These are phyloP conservation scores for Pseudomyrmex sp. DNA, from an alignment of 1,140 invertebrate species.

Conservation along the genomic window DNA sequence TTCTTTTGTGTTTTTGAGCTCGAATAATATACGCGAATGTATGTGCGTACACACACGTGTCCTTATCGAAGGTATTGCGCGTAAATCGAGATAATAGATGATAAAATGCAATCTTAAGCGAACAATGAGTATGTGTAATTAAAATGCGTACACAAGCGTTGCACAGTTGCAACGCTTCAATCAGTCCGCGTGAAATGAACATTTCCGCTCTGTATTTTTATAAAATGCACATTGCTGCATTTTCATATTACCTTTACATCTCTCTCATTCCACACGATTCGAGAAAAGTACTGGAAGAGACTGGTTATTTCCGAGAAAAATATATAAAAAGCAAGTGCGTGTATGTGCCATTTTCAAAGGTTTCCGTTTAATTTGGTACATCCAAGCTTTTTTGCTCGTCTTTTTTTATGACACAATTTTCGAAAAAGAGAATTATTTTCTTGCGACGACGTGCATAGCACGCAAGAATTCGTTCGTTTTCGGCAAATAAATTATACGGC, in stretches of 20 bases:
- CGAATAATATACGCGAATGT: neutral
- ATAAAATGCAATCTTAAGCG: neutral
- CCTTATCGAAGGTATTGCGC: conserved; percentile 7
- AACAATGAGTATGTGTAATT: neutral
- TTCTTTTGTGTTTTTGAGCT: conserved; percentile 8
- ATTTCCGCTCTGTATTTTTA: neutral
- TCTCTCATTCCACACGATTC: conserved; percentile 7
- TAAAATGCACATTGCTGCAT: neutral
- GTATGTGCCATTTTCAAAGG: conserved; percentile 25
- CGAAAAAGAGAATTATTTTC: conserved; percentile 50
- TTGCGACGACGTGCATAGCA: neutral
- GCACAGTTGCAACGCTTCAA: conserved; percentile 3
- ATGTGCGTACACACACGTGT: neutral
- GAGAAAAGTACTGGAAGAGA: neutral
- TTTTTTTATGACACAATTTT: conserved; percentile 48
- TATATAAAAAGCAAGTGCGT: neutral
- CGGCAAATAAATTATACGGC: conserved; percentile 51
- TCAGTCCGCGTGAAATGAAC: neutral
- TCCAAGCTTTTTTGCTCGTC: conserved; percentile 1
- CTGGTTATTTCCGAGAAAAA: conserved; percentile 10
- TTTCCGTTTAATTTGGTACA: conserved; percentile 42
- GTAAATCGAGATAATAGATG: neutral
- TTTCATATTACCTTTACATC: neutral
- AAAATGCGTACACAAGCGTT: neutral
- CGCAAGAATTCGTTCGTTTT: conserved; percentile 52